Evolutionary conservation across 2,888 invertebrate species (phyloP).

Genomic region (Melieria picta): DNA sequence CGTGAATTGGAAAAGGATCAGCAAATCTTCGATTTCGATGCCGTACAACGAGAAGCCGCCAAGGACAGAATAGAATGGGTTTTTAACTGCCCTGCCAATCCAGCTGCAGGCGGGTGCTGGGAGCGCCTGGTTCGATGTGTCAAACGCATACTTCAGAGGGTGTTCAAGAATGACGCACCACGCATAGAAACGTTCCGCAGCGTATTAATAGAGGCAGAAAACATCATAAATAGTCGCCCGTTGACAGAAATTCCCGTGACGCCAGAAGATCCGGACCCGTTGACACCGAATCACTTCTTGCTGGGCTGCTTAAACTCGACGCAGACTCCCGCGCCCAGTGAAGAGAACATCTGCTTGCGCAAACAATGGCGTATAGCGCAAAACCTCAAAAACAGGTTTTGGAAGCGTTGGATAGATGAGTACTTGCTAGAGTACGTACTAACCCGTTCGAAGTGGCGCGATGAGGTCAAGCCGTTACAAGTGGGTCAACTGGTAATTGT

Average conservation of each 20-base stretch:
- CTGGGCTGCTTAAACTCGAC: conserved; percentile 32
- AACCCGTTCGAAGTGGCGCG: conserved; percentile 32
- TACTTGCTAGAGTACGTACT: conserved; percentile 39
- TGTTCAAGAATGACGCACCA: no score
- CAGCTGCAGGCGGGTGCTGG: no score
- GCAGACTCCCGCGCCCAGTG: conserved; percentile 30
- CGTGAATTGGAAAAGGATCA: no score
- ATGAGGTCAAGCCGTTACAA: conserved; percentile 23
- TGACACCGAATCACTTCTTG: conserved; percentile 41
- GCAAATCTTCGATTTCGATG: no score
- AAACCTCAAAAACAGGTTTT: conserved; percentile 33
- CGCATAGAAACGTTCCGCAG: conserved; percentile 18
- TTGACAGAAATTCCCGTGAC: conserved; percentile 37
- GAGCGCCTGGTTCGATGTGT: no score
- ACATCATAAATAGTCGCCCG: conserved; percentile 29
- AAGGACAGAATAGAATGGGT: no score
- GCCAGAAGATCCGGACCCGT: conserved; percentile 32
- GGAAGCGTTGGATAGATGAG: conserved; percentile 34
- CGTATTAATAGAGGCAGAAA: conserved; percentile 25
- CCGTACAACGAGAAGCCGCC: no score
- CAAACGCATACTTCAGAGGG: no score
- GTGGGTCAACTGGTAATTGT: conserved; percentile 34
- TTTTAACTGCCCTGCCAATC: no score
- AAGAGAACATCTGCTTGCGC: conserved; percentile 20
- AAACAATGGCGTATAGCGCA: conserved; percentile 38